Base-by-base conservation (phyloP, 1,140 invertebrate genomes). In the Leptopilina boulardi region DNA sequence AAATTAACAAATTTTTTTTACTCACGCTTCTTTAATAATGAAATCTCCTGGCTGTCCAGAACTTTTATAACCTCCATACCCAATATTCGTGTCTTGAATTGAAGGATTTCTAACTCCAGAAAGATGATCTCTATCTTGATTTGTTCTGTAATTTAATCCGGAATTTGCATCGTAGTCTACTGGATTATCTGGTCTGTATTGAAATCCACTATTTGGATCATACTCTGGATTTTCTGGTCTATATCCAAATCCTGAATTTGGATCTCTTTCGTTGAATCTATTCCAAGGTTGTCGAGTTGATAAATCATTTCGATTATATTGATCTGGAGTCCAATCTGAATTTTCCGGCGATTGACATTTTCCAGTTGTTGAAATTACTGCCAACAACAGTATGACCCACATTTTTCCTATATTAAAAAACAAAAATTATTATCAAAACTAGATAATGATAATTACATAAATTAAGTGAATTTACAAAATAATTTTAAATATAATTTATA, bases 11-110 rank as follows among this genome's bases (percentile, higher is more conserved):
- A 41, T 18, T 34, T 51, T 23, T n/a, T 70, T 77, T 79, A 92
- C 92, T 93, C 84, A 93, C 93, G 93, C 91, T 88, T 94, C 92
- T 90, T 92, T 92, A 34, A 93, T 92, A 47, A 93, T 92, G 56
- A 93, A 84, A 87, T 92, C 91, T 26, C 26, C 44, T 15, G 6
- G 15, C 5, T 23, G 42, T 56, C 70, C 75, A 34, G 76, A 74
- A 74, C 21, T 75, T 15, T 41, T 59, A 51, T 47, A 66, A 11
- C 59, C 51, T 66, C 70, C 74, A 26, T 42, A 42, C 5, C n/a
- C 13, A 71, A 77, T 70, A 19, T 75, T 66, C 34, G 54, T n/a
- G 15, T 56, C 56, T 66, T 8, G 9, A 4, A 5, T 38, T 70
- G 10, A 47, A 23, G 41, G 41, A 21, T 44, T 42, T 23, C 19